Base-by-base conservation (phyloP, 1,140 invertebrate genomes). In the Tetramorium alpestre region DNA sequence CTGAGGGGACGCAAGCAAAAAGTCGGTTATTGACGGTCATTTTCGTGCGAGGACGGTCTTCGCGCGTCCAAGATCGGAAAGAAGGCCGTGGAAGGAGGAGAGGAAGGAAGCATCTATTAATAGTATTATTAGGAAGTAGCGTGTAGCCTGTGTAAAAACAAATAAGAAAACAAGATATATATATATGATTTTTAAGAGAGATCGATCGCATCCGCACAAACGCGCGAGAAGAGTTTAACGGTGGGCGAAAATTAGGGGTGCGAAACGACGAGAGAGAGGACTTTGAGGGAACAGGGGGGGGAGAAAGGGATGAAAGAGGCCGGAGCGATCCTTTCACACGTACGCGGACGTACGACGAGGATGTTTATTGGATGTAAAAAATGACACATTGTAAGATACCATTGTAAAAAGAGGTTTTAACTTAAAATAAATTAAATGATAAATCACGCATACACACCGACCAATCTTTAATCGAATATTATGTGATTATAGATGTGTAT, bases 371-470 rank as follows among this genome's bases (percentile, higher is more conserved):
- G 41, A 92, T 94, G 93, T 95, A 95, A 93, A 95, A 95, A 95
- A 91, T 93, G 93, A 93, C 87, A 93, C 86, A 91, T 94, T 95
- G 95, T 95, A 95, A 95, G 91, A 95, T 95, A 95, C 93, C 92
- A 95, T 95, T 95, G 95, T 95, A 95, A 95, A 95, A 94, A 95
- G 94, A 94, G 89, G 92, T 95, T 95, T 95, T 95, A 95, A 95
- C 93, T 95, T 95, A 95, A 95, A 95, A 95, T 95, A 95, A 95
- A 95, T 95, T 95, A 95, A 95, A 95, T 93, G 92, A 95, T 95
- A 95, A 94, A 95, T 94, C 90, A 93, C 92, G 91, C 89, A 91
- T 88, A 91, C 81, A 78, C 51, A 85, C 70, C 70, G 58, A 89
- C 86, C 85, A 89, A 87, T 89, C 86, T 89, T 89, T 89, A 85